Base-by-base conservation (phyloP, 2,113 vertebrate genomes). In the Hyaena hyaena region DNA sequence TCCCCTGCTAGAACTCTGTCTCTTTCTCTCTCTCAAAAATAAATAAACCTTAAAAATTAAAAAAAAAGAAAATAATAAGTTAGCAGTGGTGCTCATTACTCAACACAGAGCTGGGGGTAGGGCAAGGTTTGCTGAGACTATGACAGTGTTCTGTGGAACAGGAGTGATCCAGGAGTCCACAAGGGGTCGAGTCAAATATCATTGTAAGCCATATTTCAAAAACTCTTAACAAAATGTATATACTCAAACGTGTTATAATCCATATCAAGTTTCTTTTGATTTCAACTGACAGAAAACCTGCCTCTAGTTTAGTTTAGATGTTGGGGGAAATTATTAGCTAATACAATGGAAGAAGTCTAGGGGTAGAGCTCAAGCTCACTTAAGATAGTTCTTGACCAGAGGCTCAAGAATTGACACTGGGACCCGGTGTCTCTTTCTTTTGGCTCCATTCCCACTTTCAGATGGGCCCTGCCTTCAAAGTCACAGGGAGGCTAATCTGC, bases 161-260 rank as follows among this genome's bases (percentile, higher is more conserved):
- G 0, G 15, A 92, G 8, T 14, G 19, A 26, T 10, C 55, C 33
- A 88, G 16, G 28, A 68, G 21, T 82, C 24, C 11, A 23, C 24
- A 73, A 39, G 24, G 31, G 19, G 28, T 26, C 74, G 71, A 84
- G 43, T 10, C 48, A 83, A 48, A 26, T 71, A 31, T 79, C 58
- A 77, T 81, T 94, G 55, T 3, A 85, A 88, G 73, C 66, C 82
- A 21, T 39, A 88, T 61, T 16, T 86, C 87, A 82, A 90, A 96
- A 94, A 61, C 17, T 71, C 21, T 83, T 55, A 90, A 19, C 15
- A n/a, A 89, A 85, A 71, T 23, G 23, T 71, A 21, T 17, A 69
- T 3, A 35, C 2, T 50, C 19, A 71, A 39, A 66, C 33, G 15
- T 31, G 24, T 84, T 85, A 23, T 17, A 88, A 89, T 31, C 23